Conservation (phyloP, 2,888 invertebrate species). For the Drosophila merina region DNA sequence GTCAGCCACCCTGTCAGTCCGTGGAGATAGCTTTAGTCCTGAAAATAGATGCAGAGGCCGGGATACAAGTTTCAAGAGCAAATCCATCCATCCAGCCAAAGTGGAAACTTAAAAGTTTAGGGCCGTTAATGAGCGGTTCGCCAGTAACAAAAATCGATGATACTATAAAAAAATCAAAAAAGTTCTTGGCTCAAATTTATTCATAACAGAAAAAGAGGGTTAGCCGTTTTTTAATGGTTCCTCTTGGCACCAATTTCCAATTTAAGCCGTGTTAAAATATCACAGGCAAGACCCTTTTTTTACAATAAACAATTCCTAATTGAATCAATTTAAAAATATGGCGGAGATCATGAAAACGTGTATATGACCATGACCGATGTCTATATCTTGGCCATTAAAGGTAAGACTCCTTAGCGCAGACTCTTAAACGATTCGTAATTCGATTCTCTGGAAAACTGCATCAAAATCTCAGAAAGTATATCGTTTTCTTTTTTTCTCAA, state of each 20-base stretch:
- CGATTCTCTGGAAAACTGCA: neutral
- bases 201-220: neutral
- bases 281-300: too few relatives aligned
- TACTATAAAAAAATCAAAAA: neutral
- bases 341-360: neutral
- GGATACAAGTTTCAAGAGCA: slow-evolving; percentile 54
- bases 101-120: slow-evolving; percentile 48
- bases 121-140: slow-evolving; percentile 58
- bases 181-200: neutral
- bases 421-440: neutral
- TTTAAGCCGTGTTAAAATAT: too few relatives aligned
- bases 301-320: too few relatives aligned
- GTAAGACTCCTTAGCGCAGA: neutral
- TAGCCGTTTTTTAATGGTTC: neutral
- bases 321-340: neutral
- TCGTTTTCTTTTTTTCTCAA: neutral
- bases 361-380: too few relatives aligned
- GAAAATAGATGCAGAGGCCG: slow-evolving; percentile 18
- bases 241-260: neutral
- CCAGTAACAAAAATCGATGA: neutral
- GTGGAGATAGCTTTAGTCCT: slow-evolving; percentile 16
- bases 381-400: too few relatives aligned
- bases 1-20: neutral
- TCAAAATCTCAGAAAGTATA: neutral
- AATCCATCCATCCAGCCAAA: slow-evolving; percentile 28